Base-by-base conservation (phyloP, 2,113 vertebrate genomes). In the Chionodraco myersi region DNA sequence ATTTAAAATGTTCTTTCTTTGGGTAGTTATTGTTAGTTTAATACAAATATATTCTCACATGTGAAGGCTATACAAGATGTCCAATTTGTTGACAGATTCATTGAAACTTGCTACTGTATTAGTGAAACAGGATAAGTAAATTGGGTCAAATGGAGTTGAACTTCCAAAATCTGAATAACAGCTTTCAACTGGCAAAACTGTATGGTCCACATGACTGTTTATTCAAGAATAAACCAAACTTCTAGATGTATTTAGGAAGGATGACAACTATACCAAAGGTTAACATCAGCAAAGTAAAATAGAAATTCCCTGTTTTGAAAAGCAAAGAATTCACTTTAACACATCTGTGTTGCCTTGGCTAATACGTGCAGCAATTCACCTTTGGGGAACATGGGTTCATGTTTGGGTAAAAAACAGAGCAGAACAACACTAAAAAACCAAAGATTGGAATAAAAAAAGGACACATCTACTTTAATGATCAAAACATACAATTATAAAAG, bases 21-120 rank as follows among this genome's bases (percentile, higher is more conserved):
- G 18, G 47, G 18, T 21, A 34, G 10, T 30, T 49, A n/a, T 16
- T 16, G 30, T 44, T 23, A 49, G 41, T 14, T 18, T 18, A 41
- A 75, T 16, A 16, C 16, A 21, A 6, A 41, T 45, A 60, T 45
- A 10, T 66, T 12, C 18, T 59, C 21, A 45, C 36, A 36, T 51
- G 2, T 23, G 8, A 51, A 51, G 13, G 16, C 16, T 36, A 58
- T 11, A 23, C 6, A 44, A 44, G 10, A 11, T 1, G 9, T 66
- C 9, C 3, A 18, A 49, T 21, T 5, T 26, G 21, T 48, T 30
- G 45, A 48, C 12, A 2, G 44, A 26, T 41, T 48, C 6, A 45
- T 2, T 0, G 21, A n/a, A 47, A 11, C 1, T 34, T 0, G 0
- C 1, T 26, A 6, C 10, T 11, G 3, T 48, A 16, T 18, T 7